phyloP scores from a whole-genome alignment of 35 echinoderm and acorn worm genomes.

The Eucidaris tribuloides region DNA sequence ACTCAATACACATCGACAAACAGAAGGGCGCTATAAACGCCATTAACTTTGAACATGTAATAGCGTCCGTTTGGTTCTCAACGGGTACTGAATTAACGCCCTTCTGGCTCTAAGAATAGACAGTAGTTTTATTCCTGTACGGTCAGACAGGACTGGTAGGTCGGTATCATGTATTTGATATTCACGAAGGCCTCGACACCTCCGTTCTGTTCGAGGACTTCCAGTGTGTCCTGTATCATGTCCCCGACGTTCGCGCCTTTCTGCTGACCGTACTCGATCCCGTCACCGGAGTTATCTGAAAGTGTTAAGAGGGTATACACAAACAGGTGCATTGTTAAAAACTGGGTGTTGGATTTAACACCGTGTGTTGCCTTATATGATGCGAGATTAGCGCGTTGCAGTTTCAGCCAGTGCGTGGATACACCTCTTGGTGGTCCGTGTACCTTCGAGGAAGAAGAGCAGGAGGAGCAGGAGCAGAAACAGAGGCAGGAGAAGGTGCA shows the following conservation, averaged over 20 bases:
- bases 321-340: neutral
- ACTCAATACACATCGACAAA: too few relatives aligned
- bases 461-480: neutral
- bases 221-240: conserved; percentile 58
- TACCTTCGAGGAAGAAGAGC: neutral
- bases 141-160: conserved; percentile 54
- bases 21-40: too few relatives aligned
- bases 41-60: too few relatives aligned
- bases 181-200: conserved; percentile 46
- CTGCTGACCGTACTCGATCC: conserved; percentile 63
- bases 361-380: too few relatives aligned
- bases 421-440: neutral
- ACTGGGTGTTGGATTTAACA: neutral
- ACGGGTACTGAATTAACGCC: too few relatives aligned
- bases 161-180: conserved; percentile 70
- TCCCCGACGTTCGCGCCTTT: conserved; percentile 51
- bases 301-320: neutral
- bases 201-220: conserved; percentile 33
- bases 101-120: too few relatives aligned
- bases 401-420: neutral
- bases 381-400: neutral
- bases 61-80: too few relatives aligned
- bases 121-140: conserved; percentile 6
- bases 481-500: neutral
- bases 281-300: conserved; percentile 57